Conservation (phyloP, 2,797 vertebrate species). For the Xyrichtys novacula region DNA sequence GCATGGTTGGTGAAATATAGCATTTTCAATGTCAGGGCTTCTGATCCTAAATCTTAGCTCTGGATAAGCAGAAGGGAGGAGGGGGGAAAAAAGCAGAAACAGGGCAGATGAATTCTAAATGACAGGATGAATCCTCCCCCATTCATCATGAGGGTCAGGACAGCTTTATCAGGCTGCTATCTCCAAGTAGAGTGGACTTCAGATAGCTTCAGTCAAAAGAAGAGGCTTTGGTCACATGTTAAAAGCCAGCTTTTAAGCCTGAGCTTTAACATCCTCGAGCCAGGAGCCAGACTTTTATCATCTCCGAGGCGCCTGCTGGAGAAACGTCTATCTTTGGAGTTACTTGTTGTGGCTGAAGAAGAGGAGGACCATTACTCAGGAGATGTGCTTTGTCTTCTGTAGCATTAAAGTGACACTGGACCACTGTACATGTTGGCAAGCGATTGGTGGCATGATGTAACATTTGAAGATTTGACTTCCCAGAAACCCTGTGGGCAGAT, state of each 20-base stretch:
- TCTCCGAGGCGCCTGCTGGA: constrained; percentile 43
- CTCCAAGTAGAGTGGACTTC: neutral
- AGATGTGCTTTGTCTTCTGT: constrained; percentile 11
- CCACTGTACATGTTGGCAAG: neutral
- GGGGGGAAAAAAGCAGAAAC: constrained; percentile 31
- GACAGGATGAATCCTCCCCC: constrained; percentile 37
- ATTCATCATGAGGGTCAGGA: constrained; percentile 23
- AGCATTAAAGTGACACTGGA: constrained; percentile 1
- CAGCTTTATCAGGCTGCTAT: constrained; percentile 19
- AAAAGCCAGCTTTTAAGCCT: neutral
- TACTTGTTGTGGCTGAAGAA: constrained; percentile 36
- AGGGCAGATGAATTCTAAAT: constrained; percentile 7
- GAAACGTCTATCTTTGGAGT: constrained; percentile 33
- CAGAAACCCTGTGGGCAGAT: constrained; percentile 14
- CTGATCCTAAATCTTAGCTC: constrained; percentile 43
- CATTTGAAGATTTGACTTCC: constrained; percentile 21
- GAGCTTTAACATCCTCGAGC: constrained; percentile 15
- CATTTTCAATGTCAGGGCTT: constrained; percentile 32
- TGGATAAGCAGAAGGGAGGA: constrained; percentile 8
- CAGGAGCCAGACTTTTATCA: constrained; percentile 43
- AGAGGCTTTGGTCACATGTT: neutral
- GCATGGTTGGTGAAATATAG: constrained; percentile 12
- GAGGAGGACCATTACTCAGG: constrained; percentile 15
- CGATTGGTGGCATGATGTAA: constrained; percentile 19
- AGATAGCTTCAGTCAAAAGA: constrained; percentile 4